Evolutionary conservation across 2,888 invertebrate species (phyloP), one percentile per base, ranked within the genome.

Genomic region (Alcis repandata): DNA sequence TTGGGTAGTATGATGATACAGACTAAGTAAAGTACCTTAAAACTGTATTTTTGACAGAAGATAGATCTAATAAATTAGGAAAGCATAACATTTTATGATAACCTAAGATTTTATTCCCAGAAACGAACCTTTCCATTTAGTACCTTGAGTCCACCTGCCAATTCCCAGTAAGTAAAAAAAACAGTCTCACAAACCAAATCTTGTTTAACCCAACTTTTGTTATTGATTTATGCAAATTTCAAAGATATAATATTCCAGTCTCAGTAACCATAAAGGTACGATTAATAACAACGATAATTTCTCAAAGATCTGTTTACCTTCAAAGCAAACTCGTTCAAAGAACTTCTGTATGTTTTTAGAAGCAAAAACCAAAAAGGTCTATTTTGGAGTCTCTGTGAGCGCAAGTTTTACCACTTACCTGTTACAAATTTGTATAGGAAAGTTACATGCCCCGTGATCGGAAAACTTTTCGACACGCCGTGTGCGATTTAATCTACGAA

Each of bases 401-500:
- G 27, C 64, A 68, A 71, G 59, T 66, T 70, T 63, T 46, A 69
- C 70, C 73, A 68, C 69, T 73, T 71, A 71, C 73, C 70, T 73
- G 73, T 51, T 71, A 73, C 73, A 73, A 71, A 71, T 71, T 73
- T 68, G 64, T 62, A 64, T 60, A 58, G 65, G 59, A 48, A 70
- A 73, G 64, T 71, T 70, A 68, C 69, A 71, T 67, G 67, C 59
- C 11, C 49, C 67, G 66, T 70, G 71, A 73, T 70, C 73, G 73
- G 67, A 53, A 71, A 73, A 69, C 60, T 73, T 72, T 68, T 59
- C 58, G 59, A 69, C 67, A 68, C 62, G 58, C 65, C 57, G 60
- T 66, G 63, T 62, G 63, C 67, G 71, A 73, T 73, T 73, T 68
- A 70, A 71, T 71, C 71, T 73, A 56, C n/a, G 20, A 46, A 60